These are phyloP conservation scores for Drosophila busckii DNA, from an alignment of 1,140 invertebrate genomes.

Conservation along the genomic window DNA sequence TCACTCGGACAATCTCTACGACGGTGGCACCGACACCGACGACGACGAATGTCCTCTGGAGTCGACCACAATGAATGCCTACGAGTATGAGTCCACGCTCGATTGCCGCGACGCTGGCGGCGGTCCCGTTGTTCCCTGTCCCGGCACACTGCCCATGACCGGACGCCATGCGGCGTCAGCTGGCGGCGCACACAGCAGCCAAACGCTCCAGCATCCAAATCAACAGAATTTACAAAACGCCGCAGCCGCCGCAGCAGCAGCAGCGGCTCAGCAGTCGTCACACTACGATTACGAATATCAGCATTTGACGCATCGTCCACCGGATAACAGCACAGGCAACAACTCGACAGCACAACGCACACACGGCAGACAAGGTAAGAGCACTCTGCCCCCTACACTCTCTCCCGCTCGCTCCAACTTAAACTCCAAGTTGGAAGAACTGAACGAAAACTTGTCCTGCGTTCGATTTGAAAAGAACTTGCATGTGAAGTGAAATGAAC, in stretches of 20 bases:
- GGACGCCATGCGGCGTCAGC: constrained; percentile 32
- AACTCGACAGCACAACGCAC: constrained; percentile 65
- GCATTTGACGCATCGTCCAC: constrained; percentile 70
- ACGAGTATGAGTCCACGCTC: constrained; percentile 78
- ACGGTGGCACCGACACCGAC: constrained; percentile 78
- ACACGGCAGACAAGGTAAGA: constrained; percentile 78
- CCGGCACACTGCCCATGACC: constrained; percentile 58
- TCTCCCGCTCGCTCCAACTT: no score
- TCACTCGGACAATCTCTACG: constrained; percentile 78
- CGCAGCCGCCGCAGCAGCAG: constrained; percentile 40
- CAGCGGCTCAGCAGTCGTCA: constrained; percentile 44
- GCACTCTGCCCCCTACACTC: no score
- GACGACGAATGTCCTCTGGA: constrained; percentile 79
- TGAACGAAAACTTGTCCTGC: no score
- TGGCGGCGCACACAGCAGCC: constrained; percentile 34
- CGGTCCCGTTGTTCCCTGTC: constrained; percentile 25
- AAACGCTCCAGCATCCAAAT: constrained; percentile 75
- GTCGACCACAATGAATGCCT: constrained; percentile 77
- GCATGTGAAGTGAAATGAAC: no score
- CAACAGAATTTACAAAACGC: constrained; percentile 72
- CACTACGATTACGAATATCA: constrained; percentile 73
- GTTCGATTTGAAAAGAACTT: no score
- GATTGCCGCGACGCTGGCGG: constrained; percentile 73
- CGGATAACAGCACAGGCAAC: constrained; percentile 54
- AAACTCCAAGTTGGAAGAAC: no score